Percentiles rank a stretch among this genome's conserved stretches.
These are phyloP conservation scores for Melinaea marsaeus DNA, from an alignment of 2,888 invertebrate species.

Conservation along the genomic window DNA sequence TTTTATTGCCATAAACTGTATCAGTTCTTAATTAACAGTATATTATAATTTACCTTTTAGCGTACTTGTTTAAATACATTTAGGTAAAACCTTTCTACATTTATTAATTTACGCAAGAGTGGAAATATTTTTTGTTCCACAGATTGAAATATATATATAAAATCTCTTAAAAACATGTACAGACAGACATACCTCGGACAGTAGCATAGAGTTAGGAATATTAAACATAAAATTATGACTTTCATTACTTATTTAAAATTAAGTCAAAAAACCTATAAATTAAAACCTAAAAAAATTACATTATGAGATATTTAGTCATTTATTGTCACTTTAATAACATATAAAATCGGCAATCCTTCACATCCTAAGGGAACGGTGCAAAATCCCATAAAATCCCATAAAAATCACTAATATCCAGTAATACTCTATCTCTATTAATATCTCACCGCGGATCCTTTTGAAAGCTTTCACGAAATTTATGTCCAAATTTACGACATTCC, in stretches of 20 bases:
- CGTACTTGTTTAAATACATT: constrained; percentile 12
- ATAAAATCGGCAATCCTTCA: constrained; percentile 28
- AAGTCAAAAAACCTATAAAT: too few relatives aligned
- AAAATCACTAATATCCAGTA: constrained; percentile 73
- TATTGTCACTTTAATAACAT: too few relatives aligned
- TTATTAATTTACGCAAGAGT: constrained; percentile 4
- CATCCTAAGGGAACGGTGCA: constrained; percentile 49
- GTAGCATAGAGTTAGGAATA: too few relatives aligned
- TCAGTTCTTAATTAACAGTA: constrained; percentile 25
- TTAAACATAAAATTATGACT: too few relatives aligned
- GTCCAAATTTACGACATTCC: constrained; percentile 69
- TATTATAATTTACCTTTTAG: constrained; percentile 18
- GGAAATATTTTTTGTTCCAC: not conserved
- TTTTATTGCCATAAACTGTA: constrained; percentile 24
- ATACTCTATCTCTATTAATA: constrained; percentile 77
- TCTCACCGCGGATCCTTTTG: constrained; percentile 67
- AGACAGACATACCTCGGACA: too few relatives aligned
- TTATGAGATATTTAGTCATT: too few relatives aligned
- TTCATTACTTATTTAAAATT: too few relatives aligned
- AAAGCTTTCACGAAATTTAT: constrained; percentile 72
- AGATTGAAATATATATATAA: too few relatives aligned
- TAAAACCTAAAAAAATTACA: too few relatives aligned
- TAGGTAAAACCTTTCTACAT: not conserved
- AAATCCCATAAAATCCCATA: constrained; percentile 56
- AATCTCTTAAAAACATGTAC: too few relatives aligned